A percentile compares a stretch with the other conserved stretches of the same genome.
phyloP scores from a whole-genome alignment of 2,797 vertebrate genomes.

The Clarias fuscus region DNA sequence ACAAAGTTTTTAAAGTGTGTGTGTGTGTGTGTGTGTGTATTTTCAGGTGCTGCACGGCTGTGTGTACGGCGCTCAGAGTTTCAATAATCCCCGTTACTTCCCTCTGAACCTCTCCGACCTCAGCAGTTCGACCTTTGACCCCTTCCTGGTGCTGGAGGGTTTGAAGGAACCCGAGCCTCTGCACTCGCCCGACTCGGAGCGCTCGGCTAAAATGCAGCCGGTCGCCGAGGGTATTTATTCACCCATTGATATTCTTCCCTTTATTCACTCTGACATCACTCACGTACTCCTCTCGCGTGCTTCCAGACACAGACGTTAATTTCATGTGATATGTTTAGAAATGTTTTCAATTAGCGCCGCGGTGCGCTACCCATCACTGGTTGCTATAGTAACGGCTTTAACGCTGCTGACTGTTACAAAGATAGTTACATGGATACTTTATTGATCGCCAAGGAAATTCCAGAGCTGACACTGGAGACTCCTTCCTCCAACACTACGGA shows the following conservation, averaged over 20 bases:
- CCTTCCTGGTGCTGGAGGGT: conserved; percentile 91
- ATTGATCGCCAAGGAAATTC: no score
- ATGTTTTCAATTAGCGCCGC: neutral
- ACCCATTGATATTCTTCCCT: neutral
- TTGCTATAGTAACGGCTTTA: neutral
- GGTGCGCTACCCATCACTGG: neutral
- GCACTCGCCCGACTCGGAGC: conserved; percentile 95
- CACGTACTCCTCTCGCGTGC: neutral
- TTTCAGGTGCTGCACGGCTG: conserved; percentile 92
- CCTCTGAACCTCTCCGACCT: conserved; percentile 94
- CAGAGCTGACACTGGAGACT: neutral
- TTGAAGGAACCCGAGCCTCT: conserved; percentile 95
- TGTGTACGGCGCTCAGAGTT: conserved; percentile 96
- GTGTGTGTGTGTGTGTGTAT: neutral
- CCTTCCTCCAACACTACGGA: neutral
- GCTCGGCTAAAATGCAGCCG: conserved; percentile 94
- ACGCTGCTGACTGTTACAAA: neutral
- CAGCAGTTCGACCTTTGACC: conserved; percentile 90
- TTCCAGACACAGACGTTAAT: neutral
- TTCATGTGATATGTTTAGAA: neutral
- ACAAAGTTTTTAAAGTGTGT: neutral
- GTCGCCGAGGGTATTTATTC: conserved; percentile 86
- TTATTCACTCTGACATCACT: neutral
- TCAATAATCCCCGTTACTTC: conserved; percentile 91
- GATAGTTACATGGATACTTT: neutral